Base-by-base conservation (phyloP, 2,888 invertebrate species). In the Drosophila emarginata region DNA sequence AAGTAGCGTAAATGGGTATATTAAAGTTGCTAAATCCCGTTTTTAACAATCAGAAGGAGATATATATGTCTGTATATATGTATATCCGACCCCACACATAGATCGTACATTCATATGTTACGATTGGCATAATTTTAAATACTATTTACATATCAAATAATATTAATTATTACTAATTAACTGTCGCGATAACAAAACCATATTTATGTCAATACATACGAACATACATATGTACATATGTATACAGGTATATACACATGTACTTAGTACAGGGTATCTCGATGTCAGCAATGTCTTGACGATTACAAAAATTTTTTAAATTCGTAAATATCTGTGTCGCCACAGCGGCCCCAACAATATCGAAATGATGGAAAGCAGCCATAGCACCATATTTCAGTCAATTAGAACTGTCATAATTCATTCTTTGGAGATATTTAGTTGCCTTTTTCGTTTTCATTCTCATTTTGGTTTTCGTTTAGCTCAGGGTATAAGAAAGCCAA, bases 401-500 rank as follows among this genome's bases (percentile, higher is more conserved):
- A 90, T 90, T 90, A 90, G 90, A 90, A 79, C 90, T 90, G 90
- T 91, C 90, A 90, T 90, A 90, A 90, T 91, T 90, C 90, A 90
- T 90, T 90, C 84, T 87, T 88, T 77, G 87, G 80, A 87, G 84
- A 87, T 88, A 86, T 89, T 88, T 85, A 88, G 86, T 77, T 89
- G 74, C 72, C 65, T 64, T 58, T 56, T 52, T 62, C 21, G 64
- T 37, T 7, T 39, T 18, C 6, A 57, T 26, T 18, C 51, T 52
- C 26, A 32, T 26, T 58, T 57, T 39, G 23, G 36, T 45, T 40
- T 57, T 57, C n/a, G 54, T n/a, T 64, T 60, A 26, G 50, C 9
- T 62, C 7, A 15, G 53, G 32, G 32, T 54, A 54, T 32, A 14
- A 32, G 32, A 54, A 32, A 54, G 12, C 54, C 32, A 54, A 54